Base-by-base conservation (phyloP, 1,140 invertebrate species). In the Zeugodacus cucurbitae region DNA sequence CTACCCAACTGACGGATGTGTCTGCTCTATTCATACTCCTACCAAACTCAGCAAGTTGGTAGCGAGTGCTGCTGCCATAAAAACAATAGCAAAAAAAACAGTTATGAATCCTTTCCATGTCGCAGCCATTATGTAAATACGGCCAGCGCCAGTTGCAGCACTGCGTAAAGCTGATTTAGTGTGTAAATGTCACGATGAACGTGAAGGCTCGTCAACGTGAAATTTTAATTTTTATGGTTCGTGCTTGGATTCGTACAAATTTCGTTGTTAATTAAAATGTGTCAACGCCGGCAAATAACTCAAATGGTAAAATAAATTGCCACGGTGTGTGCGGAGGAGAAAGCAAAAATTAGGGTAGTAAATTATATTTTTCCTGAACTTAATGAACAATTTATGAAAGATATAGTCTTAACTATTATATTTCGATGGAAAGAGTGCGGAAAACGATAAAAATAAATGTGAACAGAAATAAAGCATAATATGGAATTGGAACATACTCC, bases 251-350 rank as follows among this genome's bases (percentile, higher is more conserved):
- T 82, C 48, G 29, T 26, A 48, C 22, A 48, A 82, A 82, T 82
- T 82, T 48, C 41, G n/a, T 82, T 82, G 74, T 82, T 82, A 82
- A 82, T 82, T 82, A 48, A 82, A 82, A 82, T 48, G 74, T 82
- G 74, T 48, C 44, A 48, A 54, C 74, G 37, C 22, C 74, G 41
- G 37, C 34, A 10, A 74, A 74, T 37, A 4, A 44, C 29, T 34
- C 14, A 26, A 26, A 62, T 26, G 26, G 26, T 0, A n/a, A 62
- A 62, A 17, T 54, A 54, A 54, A 54, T 54, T 54, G 14, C 48
- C 17, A 20, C 17, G 48, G 3, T 17, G 3, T 3, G 48, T 17
- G 34, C 1, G 70, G 0, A 37, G 6, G 1, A 8, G 26, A 7
- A 78, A 78, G 48, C 26, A 22, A 26, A 29, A 26, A 48, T 20